These are phyloP conservation scores for Takifugu flavidus DNA, from an alignment of 2,113 vertebrate species.

Conservation along the genomic window DNA sequence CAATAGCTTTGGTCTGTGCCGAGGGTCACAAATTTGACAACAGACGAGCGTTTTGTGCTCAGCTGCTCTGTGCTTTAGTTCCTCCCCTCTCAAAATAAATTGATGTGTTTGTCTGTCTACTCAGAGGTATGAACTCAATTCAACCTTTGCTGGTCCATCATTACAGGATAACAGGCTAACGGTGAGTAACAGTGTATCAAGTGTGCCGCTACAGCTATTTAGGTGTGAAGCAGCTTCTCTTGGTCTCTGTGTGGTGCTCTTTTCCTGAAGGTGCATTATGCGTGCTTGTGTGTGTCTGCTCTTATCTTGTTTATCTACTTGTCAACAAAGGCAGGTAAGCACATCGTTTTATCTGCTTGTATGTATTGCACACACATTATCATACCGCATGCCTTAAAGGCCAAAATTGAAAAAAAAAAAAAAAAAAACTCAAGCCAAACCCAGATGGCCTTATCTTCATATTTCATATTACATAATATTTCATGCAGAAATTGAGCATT, in stretches of 20 bases:
- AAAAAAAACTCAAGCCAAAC: background rate
- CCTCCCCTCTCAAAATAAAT: background rate
- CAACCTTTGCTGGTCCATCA: background rate
- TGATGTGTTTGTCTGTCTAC: background rate
- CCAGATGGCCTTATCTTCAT: conserved; percentile 7
- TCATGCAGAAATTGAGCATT: background rate
- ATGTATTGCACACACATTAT: conserved; percentile 1
- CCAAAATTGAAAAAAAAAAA: background rate
- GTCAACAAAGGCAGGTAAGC: conserved; percentile 18
- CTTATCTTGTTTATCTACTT: conserved; percentile 26
- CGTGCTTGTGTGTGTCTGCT: background rate
- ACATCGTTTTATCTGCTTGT: conserved; percentile 25
- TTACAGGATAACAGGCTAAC: background rate
- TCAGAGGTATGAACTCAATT: background rate
- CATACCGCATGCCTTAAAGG: conserved; percentile 12
- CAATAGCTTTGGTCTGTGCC: conserved; percentile 9
- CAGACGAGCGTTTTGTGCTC: conserved; percentile 1
- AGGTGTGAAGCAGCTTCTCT: background rate
- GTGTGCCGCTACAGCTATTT: conserved; percentile 5
- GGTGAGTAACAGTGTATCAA: conserved; percentile 5
- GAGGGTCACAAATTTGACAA: conserved; percentile 3
- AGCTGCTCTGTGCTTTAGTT: background rate
- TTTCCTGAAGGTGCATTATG: conserved; percentile 12
- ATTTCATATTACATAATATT: conserved; percentile 9
- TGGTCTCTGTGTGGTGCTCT: conserved; percentile 5